Evolutionary conservation across 2,888 invertebrate genomes (phyloP), one percentile per base, ranked within the genome.

Genomic region (Pyralis farinalis): DNA sequence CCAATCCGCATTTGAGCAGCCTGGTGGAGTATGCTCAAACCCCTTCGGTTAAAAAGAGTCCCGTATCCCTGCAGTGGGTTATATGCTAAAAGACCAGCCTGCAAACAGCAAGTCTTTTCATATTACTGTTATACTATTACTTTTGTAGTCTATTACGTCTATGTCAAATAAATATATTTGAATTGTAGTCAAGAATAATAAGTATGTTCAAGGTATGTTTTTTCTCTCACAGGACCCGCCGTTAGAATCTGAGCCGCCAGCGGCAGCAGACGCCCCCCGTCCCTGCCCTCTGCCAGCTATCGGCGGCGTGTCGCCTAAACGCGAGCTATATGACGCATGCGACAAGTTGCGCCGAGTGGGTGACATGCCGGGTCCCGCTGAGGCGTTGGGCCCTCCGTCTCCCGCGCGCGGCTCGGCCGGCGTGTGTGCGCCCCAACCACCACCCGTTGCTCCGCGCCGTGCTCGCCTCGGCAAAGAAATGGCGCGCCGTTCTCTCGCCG

Each of bases 321-420:
- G 74, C 47, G 89, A 73, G 63, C 63, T 74, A 37, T 82, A 75
- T 46, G 85, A 83, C 50, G 82, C 78, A 47, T 81, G 83, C 42
- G 86, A 76, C 46, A 76, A 70, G 43, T 55, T 77, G 31, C 73
- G 88, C 57, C 65, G 87, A 47, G 69, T 80, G 48, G 66, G 72
- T 55, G 71, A 82, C 46, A 63, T 73, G 25, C 74, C 77, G 4
- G 76, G 78, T 7, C 73, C 83, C 1, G 63, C 76, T 11, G 87
- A 84, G 47, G 76, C 80, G 6, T 45, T 76, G n/a, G 92, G 93
- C 1, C 93, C 93, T 1, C 93, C 93, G 0, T 93, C 93, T 36
- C 93, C 94, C 0, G 93, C 93, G 1, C 82, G 93, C 5, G 93
- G 93, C 11, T 93, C 93, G 5, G 93, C 92, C 3, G 93, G 92